Conservation (phyloP, 2,113 vertebrate species). For the Saimiri boliviensis region DNA sequence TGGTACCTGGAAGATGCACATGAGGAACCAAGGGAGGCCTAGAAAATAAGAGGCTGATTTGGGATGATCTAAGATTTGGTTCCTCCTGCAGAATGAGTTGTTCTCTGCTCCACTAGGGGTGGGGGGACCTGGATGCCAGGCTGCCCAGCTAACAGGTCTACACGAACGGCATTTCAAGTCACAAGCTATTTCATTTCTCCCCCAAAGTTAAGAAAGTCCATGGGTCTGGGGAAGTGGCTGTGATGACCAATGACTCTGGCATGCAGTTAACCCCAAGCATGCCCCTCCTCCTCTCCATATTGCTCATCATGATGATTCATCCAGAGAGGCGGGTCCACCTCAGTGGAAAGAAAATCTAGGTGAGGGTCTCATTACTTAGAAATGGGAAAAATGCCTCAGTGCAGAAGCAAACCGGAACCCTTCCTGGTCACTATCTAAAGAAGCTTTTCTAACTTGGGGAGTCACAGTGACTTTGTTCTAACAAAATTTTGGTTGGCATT, state of each 20-base stretch:
- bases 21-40: neutral
- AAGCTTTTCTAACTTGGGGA: neutral
- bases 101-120: neutral
- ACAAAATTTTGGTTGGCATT: neutral
- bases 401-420: neutral
- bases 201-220: neutral
- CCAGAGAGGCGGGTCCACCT: neutral
- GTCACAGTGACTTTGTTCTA: neutral
- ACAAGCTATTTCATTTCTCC: neutral
- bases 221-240: neutral
- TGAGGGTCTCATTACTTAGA: conserved; percentile 6
- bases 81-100: neutral
- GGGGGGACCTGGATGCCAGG: neutral
- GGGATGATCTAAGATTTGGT: neutral
- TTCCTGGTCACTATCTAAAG: neutral
- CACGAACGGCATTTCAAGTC: neutral
- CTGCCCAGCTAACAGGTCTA: neutral
- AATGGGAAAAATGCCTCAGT: neutral
- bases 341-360: neutral
- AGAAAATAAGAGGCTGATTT: neutral
- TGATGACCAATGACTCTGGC: neutral
- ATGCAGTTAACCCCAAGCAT: neutral
- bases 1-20: neutral
- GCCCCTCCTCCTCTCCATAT: neutral
- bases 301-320: neutral